Conservation (phyloP, 2,888 invertebrate genomes). For the Scaptomyza parva region DNA sequence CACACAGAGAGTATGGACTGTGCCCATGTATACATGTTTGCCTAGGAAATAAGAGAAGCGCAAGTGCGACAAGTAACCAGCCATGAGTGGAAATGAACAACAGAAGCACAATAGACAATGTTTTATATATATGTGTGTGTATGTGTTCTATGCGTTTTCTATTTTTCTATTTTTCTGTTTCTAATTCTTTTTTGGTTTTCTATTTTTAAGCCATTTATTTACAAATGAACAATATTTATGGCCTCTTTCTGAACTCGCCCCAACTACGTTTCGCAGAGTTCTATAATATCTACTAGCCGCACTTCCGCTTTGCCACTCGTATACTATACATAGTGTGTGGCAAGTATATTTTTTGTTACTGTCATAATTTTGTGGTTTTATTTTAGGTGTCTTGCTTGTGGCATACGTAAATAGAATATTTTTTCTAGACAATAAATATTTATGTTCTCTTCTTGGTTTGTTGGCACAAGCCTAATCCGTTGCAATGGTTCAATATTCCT, state of each 20-base stretch:
- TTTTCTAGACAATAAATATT: conserved; percentile 29
- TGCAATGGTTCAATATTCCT: conserved; percentile 31
- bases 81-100: conserved; percentile 51
- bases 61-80: conserved; percentile 7
- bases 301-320: conserved; percentile 55
- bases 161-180: conserved; percentile 46
- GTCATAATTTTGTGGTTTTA: conserved; percentile 62
- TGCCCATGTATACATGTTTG: conserved; percentile 56
- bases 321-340: conserved; percentile 24
- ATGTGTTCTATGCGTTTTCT: conserved; percentile 57
- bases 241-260: conserved; percentile 62
- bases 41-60: conserved; percentile 52
- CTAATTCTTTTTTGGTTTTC: conserved; percentile 21
- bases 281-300: conserved; percentile 14
- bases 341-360: conserved; percentile 1
- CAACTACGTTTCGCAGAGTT: conserved; percentile 39
- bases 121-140: too few species aligned
- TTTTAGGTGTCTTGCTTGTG: conserved; percentile 39
- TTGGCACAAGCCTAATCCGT: conserved; percentile 26
- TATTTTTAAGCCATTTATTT: conserved; percentile 69
- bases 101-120: conserved; percentile 54
- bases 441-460: conserved; percentile 26
- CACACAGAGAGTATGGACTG: conserved; percentile 18
- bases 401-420: conserved; percentile 4
- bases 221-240: conserved; percentile 80